Conservation (phyloP, 2,888 invertebrate species). For the Noctua janthe region DNA sequence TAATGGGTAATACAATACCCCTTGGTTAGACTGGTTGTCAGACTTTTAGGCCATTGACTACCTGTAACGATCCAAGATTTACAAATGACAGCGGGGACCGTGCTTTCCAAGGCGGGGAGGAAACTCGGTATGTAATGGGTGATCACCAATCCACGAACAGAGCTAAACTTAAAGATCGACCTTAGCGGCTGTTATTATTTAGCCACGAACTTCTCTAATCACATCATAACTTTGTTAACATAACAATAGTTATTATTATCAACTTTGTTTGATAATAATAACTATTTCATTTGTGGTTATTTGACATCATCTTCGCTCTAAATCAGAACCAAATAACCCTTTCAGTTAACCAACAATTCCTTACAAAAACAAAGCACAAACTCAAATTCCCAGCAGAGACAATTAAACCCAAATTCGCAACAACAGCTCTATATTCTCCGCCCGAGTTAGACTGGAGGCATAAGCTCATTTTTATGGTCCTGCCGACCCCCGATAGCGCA, state of each 20-base stretch:
- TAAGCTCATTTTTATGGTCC: slow-evolving; percentile 90
- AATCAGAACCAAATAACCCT: slow-evolving; percentile 2
- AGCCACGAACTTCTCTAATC: too few relatives aligned
- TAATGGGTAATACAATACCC: too few relatives aligned
- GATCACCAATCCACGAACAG: too few relatives aligned
- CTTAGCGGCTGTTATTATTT: too few relatives aligned
- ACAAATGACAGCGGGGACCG: too few relatives aligned
- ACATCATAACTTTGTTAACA: neutral
- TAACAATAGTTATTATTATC: too few relatives aligned
- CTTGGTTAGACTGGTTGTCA: too few relatives aligned
- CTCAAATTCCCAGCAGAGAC: slow-evolving; percentile 26
- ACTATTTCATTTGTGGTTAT: neutral
- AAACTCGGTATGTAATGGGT: too few relatives aligned
- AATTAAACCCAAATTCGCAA: slow-evolving; percentile 61
- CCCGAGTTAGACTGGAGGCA: slow-evolving; percentile 86
- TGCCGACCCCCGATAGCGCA: slow-evolving; percentile 85
- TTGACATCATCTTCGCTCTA: neutral
- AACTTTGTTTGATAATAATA: neutral
- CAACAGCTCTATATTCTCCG: slow-evolving; percentile 73
- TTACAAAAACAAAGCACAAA: slow-evolving; percentile 32
- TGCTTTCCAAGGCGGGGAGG: too few relatives aligned
- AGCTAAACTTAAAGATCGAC: too few relatives aligned
- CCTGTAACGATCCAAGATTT: too few relatives aligned
- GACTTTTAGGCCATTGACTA: too few relatives aligned
- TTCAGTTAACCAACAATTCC: neutral